Base-by-base conservation (phyloP, 37 sponge, comb jelly and placozoan genomes). In the Bolinopsis microptera region DNA sequence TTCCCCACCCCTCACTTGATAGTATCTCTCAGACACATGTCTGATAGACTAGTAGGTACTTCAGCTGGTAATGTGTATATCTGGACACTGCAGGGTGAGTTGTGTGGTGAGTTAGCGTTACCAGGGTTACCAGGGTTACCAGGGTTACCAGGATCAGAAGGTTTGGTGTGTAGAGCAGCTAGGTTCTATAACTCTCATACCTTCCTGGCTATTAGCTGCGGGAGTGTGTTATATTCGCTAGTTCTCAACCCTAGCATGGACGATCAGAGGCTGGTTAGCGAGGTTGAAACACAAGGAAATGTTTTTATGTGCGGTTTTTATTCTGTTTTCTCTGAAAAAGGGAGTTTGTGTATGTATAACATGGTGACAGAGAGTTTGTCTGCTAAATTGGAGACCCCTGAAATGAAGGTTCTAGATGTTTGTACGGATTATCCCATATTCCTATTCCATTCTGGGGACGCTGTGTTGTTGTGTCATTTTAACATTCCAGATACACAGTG, bases 211-310 rank as follows among this genome's bases (percentile, higher is more conserved):
- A 30, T 80, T 2, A 8, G 16, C 16, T 34, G 38, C 22, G 82
- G 82, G 34, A 35, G 21, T 22, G 1, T 5, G 22, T 9, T 80
- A 5, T 80, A 80, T 37, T 30, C 37, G 2, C 82, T 80, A 13
- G 23, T 21, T 80, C 82, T 80, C 8, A 34, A 1, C 3, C 37
- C 82, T 1, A 35, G 16, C 8, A 8, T 80, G 8, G 82, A 80
- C 23, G 37, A 36, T 31, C 82, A 80, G 82, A 80, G 37, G 30
- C 37, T 35, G 38, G 23, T 80, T 16, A 37, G 23, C 5, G 82
- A 70, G 3, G 74, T 70, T 70, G 28, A 70, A 70, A 70, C 74
- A n/a, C 74, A 70, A 70, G 74, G 74, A 70, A 70, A 70, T 70
- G 74, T 70, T 70, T 70, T 70, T 70, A n/a, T 70, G 16, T 70